These are phyloP conservation scores for Eudemis profundana DNA, from an alignment of 2,888 invertebrate genomes.

Conservation along the genomic window DNA sequence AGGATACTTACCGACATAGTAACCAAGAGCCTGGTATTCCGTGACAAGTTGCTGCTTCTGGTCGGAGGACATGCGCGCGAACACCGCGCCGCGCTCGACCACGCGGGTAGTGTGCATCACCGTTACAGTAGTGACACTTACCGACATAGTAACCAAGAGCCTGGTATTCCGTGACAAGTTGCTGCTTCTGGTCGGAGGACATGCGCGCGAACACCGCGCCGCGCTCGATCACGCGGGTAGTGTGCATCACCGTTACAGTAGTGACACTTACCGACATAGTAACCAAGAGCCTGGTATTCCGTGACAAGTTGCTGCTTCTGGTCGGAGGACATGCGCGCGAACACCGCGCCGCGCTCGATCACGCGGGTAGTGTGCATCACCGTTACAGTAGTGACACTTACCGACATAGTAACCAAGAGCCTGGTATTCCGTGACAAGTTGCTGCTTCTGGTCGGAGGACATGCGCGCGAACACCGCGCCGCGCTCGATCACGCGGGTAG, in stretches of 20 bases:
- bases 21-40: no score
- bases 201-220: slow-evolving; percentile 97
- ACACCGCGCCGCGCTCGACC: no score
- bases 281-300: slow-evolving; percentile 94
- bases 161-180: slow-evolving; percentile 94
- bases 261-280: slow-evolving; percentile 90
- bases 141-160: slow-evolving; percentile 95
- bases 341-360: slow-evolving; percentile 92
- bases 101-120: no score
- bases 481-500: slow-evolving; percentile 86
- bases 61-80: no score
- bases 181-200: slow-evolving; percentile 98
- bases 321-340: slow-evolving; percentile 97
- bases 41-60: no score
- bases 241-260: neutral
- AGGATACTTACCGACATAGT: no score
- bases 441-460: slow-evolving; percentile 98
- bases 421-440: slow-evolving; percentile 94
- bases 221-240: slow-evolving; percentile 86
- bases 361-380: slow-evolving; percentile 68
- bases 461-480: slow-evolving; percentile 97
- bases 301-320: slow-evolving; percentile 97
- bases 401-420: slow-evolving; percentile 95
- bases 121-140: slow-evolving; percentile 68
- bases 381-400: slow-evolving; percentile 68